Evolutionary conservation across 2,113 vertebrate species (phyloP).

Genomic region (Gopherus evgoodei): DNA sequence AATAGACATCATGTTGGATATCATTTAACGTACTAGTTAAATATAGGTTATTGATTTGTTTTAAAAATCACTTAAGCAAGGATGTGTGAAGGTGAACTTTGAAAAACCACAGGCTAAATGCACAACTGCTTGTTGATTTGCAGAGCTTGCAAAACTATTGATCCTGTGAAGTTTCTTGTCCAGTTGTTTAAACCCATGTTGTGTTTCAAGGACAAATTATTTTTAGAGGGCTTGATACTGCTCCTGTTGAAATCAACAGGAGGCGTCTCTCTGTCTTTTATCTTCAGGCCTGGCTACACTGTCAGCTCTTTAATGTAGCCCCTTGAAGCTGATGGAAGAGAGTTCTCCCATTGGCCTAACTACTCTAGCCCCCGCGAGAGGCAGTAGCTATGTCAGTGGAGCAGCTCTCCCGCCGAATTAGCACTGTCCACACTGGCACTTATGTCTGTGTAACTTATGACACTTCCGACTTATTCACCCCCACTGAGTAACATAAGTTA

Average conservation of each 20-base stretch:
- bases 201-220: not conserved
- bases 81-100: not conserved
- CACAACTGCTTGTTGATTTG: not conserved
- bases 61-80: not conserved
- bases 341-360: no score
- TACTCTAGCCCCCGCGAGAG: no score
- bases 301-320: no score
- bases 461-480: no score
- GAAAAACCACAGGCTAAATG: not conserved
- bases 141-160: not conserved
- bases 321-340: no score
- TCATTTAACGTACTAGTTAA: not conserved
- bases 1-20: not conserved
- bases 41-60: not conserved
- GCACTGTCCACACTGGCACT: no score
- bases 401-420: no score
- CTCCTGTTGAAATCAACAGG: not conserved
- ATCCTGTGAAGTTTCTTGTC: not conserved
- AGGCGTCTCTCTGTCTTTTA: not conserved
- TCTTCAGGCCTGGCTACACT: not conserved
- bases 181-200: not conserved
- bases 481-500: no score
- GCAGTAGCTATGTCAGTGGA: no score
- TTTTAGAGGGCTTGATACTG: not conserved
- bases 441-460: no score